These are phyloP conservation scores for Astreopora myriophthalma DNA, from an alignment of 64 coral and sea anemone genomes.

Conservation along the genomic window DNA sequence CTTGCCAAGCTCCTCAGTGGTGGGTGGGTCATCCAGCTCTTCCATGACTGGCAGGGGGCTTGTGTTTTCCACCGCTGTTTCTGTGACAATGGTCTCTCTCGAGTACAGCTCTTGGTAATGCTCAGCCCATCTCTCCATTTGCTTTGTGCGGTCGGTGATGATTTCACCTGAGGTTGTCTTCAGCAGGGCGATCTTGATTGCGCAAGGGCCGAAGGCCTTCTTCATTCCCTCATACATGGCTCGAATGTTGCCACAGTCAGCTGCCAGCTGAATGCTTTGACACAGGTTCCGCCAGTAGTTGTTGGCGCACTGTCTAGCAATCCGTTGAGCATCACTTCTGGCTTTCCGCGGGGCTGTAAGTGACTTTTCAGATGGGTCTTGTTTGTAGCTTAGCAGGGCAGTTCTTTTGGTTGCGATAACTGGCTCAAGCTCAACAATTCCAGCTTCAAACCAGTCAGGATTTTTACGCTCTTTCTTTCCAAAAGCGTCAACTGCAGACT, in stretches of 20 bases:
- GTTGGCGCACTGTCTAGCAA: too few species aligned
- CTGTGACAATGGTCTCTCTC: background rate
- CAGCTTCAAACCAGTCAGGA: constrained; percentile 20
- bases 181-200: constrained; percentile 2
- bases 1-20: background rate
- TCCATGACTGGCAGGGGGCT: constrained; percentile 11
- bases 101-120: constrained; percentile 37
- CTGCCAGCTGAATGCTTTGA: background rate
- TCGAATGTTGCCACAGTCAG: constrained; percentile 21
- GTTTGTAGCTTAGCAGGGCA: background rate
- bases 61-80: constrained; percentile 5
- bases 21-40: constrained; percentile 23
- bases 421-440: background rate
- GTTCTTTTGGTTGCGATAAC: background rate
- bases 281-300: too few species aligned
- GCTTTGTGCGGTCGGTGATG: background rate
- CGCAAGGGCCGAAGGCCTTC: constrained; percentile 10
- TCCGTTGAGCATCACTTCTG: background rate
- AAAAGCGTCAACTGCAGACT: background rate
- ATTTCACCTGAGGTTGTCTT: background rate
- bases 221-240: constrained; percentile 10
- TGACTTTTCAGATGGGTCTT: background rate
- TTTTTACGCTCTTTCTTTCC: background rate
- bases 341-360: background rate
- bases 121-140: constrained; percentile 18